Conservation (phyloP, 2,888 invertebrate species). For the Drosophila leonis region DNA sequence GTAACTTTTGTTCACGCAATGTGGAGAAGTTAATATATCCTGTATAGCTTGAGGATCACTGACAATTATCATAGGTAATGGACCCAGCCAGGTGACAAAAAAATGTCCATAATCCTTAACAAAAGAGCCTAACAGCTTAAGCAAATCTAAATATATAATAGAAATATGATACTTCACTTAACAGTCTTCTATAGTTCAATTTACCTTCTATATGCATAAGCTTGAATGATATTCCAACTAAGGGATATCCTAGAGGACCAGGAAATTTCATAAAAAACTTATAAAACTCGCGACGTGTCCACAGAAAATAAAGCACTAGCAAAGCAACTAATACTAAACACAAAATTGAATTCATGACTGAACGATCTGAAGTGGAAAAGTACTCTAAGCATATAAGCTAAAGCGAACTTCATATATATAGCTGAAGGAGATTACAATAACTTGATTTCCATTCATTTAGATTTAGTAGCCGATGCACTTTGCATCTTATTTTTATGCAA, state of each 20-base stretch:
- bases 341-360: constrained; percentile 6
- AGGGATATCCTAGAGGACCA: constrained; percentile 23
- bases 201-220: constrained; percentile 4
- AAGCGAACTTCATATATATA: constrained; percentile 1
- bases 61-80: constrained; percentile 72
- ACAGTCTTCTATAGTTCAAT: no score
- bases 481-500: background rate
- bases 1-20: constrained; percentile 66
- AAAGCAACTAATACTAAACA: background rate
- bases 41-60: constrained; percentile 71
- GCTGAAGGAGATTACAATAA: background rate
- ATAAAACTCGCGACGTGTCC: constrained; percentile 21
- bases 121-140: background rate
- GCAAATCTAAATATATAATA: background rate
- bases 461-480: constrained; percentile 4
- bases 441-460: background rate
- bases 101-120: constrained; percentile 57
- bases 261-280: background rate
- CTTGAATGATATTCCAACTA: constrained; percentile 15
- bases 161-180: background rate
- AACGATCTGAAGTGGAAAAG: background rate
- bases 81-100: constrained; percentile 76
- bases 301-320: constrained; percentile 2
- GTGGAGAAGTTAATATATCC: constrained; percentile 69
- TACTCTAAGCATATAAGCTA: background rate